Conservation (phyloP, 2,888 invertebrate genomes). For the Sphaerophoria rueppellii region DNA sequence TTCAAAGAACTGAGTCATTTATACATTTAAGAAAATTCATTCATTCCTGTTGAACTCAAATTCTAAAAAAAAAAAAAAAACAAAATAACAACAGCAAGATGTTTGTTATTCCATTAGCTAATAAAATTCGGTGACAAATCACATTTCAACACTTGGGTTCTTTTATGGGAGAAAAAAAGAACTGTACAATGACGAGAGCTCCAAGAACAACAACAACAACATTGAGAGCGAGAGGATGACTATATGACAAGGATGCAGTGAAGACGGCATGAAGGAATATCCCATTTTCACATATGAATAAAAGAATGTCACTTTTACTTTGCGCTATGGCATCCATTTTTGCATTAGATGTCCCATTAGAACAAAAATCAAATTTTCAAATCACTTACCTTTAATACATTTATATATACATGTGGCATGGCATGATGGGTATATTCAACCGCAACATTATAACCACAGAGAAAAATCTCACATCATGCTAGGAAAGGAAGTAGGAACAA, state of each 20-base stretch:
- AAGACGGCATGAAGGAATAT: conserved; percentile 5
- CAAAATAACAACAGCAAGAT: conserved; percentile 25
- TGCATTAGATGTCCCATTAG: conserved; percentile 62
- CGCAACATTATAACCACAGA: conserved; percentile 27
- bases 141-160: conserved; percentile 51
- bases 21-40: neutral
- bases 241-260: no score
- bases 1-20: conserved; percentile 8
- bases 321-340: conserved; percentile 30
- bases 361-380: conserved; percentile 71
- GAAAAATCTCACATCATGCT: conserved; percentile 36
- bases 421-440: neutral
- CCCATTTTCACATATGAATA: conserved; percentile 39
- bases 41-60: neutral
- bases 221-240: no score
- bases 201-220: neutral
- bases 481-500: no score
- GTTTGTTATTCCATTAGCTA: conserved; percentile 67
- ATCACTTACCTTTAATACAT: conserved; percentile 50
- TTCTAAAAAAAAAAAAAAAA: no score
- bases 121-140: conserved; percentile 62
- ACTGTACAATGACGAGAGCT: no score
- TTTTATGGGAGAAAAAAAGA: neutral
- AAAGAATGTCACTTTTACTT: conserved; percentile 40
- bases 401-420: no score